Base-by-base conservation (phyloP, 2,797 vertebrate genomes). In the Onychomys arenicola region DNA sequence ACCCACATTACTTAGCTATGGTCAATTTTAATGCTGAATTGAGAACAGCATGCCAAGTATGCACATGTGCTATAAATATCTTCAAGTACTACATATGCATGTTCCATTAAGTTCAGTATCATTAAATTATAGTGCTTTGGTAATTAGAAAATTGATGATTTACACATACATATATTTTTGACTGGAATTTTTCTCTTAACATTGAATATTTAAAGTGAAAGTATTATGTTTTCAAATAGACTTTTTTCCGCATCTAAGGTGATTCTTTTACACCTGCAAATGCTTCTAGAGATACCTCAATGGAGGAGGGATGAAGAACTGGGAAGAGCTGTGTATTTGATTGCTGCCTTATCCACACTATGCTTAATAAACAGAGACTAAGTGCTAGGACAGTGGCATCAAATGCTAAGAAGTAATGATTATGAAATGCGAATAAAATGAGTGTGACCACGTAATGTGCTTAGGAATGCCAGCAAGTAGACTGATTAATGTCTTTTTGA, bases 261-360 rank as follows among this genome's bases (percentile, higher is more conserved):
- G 3, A 0, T 40, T 19, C 12, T 32, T 81, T 0, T 34, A 49
- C 0, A 61, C 34, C n/a, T 75, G 8, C 2, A 32, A 16, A 63
- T 90, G 6, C 8, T 29, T 52, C 71, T 73, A 21, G 17, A 76
- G 16, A 6, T 9, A 25, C 19, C 0, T 67, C 37, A 46, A 61
- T 16, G 43, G 2, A 75, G 27, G 77, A 90, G 1, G 13, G 52
- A 2, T 43, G 5, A 4, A 14, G 17, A 77, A 5, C 1, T 87
- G 32, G 59, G 2, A 40, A 77, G 8, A 0, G 6, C 2, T 88
- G 37, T 16, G 19, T 69, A 55, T 25, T 29, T 40, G 46, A 81
- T 25, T 34, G 57, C 8, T 67, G 14, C 13, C 5, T 81, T 89
- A 78, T 37, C 29, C 17, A 63, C 10, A 69, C 2, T 37, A 37